phyloP scores from a whole-genome alignment of 1,140 invertebrate species.

The Probaryconus sp. region DNA sequence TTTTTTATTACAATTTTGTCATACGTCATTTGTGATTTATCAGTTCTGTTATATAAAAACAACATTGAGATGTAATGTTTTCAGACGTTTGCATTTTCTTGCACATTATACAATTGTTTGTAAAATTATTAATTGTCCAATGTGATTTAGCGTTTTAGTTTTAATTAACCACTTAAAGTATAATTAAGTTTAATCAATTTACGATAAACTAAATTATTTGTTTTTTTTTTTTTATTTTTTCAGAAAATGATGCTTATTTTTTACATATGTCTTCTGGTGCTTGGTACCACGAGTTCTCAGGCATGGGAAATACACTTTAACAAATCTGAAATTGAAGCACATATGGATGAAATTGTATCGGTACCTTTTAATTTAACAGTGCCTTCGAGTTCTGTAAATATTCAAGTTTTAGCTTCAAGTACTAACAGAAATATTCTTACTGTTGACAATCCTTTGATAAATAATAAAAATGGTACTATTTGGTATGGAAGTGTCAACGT shows the following conservation, averaged over 20 bases:
- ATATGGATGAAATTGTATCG: conserved; percentile 14
- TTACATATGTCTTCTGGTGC: conserved; percentile 8
- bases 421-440: conserved; percentile 6
- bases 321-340: conserved; percentile 3
- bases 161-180: no score
- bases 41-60: no score
- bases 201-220: no score
- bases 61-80: no score
- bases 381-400: neutral
- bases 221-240: conserved; percentile 1
- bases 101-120: no score
- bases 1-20: no score
- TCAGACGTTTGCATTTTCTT: no score
- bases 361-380: conserved; percentile 11
- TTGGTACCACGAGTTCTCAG: neutral
- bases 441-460: conserved; percentile 10
- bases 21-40: no score
- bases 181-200: no score
- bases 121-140: no score
- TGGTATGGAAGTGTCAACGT: conserved; percentile 39
- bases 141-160: no score
- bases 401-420: neutral
- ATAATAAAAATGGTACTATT: neutral
- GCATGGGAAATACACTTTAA: conserved; percentile 4
- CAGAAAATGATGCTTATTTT: conserved; percentile 24